Conservation (phyloP, 2,797 vertebrate species). For the Zalophus californianus region DNA sequence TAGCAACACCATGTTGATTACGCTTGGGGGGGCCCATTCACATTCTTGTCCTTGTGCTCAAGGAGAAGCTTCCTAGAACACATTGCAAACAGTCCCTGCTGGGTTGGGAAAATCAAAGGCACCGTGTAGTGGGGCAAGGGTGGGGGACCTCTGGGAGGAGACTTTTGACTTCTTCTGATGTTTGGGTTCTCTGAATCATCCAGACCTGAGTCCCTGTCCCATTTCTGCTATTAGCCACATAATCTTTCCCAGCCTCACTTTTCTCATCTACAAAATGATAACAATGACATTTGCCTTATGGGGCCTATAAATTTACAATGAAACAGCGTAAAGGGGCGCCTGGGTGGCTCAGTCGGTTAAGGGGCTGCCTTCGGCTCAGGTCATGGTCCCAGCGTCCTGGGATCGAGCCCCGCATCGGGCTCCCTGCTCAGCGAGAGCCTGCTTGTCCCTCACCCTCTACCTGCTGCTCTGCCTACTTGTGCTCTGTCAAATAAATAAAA, state of each 20-base stretch:
- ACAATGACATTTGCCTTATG: not conserved
- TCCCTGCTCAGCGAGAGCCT: too few species aligned
- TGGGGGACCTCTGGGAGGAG: rapidly evolving
- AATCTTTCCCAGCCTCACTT: not conserved
- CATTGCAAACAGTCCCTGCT: not conserved
- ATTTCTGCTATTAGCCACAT: not conserved
- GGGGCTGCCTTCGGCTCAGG: too few species aligned
- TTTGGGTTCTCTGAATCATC: not conserved
- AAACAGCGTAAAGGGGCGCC: not conserved
- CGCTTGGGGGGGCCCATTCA: not conserved
- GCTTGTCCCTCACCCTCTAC: too few species aligned
- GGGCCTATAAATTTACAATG: not conserved
- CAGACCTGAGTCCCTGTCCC: not conserved
- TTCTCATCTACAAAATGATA: not conserved
- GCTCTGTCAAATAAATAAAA: too few species aligned
- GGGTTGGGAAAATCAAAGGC: not conserved
- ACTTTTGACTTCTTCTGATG: not conserved
- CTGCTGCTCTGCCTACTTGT: too few species aligned
- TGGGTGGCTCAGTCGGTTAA: too few species aligned
- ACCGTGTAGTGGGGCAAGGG: too few species aligned
- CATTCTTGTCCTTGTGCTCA: not conserved
- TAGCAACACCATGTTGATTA: not conserved
- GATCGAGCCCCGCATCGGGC: too few species aligned
- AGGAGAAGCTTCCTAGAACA: not conserved
- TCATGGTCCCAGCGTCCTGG: too few species aligned